phyloP scores from a whole-genome alignment of 2,113 vertebrate species.

The Lycaon pictus region DNA sequence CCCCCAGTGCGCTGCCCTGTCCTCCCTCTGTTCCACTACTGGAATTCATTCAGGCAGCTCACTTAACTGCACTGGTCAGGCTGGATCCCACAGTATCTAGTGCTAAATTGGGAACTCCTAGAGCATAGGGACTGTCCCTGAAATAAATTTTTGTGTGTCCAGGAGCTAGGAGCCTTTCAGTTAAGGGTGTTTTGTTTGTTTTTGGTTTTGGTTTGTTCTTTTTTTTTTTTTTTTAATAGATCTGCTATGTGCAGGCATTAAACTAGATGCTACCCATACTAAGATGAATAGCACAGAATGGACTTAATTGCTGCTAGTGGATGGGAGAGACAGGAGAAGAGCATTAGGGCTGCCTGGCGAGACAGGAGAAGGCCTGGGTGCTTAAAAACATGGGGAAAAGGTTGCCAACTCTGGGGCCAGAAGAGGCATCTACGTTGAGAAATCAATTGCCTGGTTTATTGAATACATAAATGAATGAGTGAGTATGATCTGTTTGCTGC shows the following conservation, averaged over 20 bases:
- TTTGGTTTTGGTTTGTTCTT: neutral
- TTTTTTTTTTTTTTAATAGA: slow-evolving; percentile 7
- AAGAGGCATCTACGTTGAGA: neutral
- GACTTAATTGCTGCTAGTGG: neutral
- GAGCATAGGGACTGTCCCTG: neutral
- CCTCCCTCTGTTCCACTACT: neutral
- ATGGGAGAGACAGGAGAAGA: neutral
- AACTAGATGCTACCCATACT: neutral
- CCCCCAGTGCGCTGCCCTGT: neutral
- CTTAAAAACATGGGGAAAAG: neutral
- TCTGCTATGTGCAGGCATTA: neutral
- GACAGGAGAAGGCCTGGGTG: neutral
- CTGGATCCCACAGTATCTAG: neutral
- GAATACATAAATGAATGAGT: slow-evolving; percentile 29
- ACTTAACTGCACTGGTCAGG: neutral
- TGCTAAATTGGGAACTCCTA: slow-evolving; percentile 22
- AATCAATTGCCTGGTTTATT: neutral
- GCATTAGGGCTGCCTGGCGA: neutral
- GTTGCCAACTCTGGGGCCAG: neutral
- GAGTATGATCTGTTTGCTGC: slow-evolving; percentile 40
- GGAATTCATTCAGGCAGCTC: neutral
- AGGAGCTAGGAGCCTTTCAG: slow-evolving; percentile 30
- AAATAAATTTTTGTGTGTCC: slow-evolving; percentile 22
- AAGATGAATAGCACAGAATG: neutral
- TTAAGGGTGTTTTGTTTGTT: neutral